phyloP scores from a whole-genome alignment of 2,888 invertebrate species.

The Xanthostigma xanthostigma region DNA sequence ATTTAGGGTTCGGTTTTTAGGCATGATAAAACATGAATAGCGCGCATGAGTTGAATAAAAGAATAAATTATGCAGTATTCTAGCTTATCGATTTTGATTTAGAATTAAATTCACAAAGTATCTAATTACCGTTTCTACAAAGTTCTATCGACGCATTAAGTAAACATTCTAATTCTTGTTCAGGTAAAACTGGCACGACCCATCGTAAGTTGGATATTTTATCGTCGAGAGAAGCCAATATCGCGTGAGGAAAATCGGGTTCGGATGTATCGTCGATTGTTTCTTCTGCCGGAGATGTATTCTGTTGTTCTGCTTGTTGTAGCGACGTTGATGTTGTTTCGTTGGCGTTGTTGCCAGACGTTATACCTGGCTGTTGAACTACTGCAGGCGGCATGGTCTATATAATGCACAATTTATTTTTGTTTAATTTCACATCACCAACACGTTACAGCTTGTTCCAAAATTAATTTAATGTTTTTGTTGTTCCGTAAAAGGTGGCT shows the following conservation, averaged over 20 bases:
- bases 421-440: not conserved
- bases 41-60: no score
- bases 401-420: constrained; percentile 19
- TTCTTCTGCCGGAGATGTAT: constrained; percentile 21
- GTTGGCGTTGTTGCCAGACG: constrained; percentile 24
- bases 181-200: constrained; percentile 94
- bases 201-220: constrained; percentile 92
- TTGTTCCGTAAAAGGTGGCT: no score
- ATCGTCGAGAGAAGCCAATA: constrained; percentile 79
- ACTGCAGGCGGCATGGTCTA: constrained; percentile 25
- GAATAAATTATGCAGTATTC: no score
- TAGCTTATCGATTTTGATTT: no score
- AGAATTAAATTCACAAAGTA: no score
- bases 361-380: constrained; percentile 21
- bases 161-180: constrained; percentile 87
- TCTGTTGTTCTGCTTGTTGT: constrained; percentile 12
- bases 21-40: no score
- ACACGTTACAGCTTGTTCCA: no score
- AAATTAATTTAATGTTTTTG: no score
- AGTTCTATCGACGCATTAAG: constrained; percentile 79
- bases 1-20: no score
- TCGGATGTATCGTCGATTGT: constrained; percentile 30
- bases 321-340: constrained; percentile 6
- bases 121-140: constrained; percentile 53
- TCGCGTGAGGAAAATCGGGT: constrained; percentile 71